These are phyloP conservation scores for Plebejus anna DNA, from an alignment of 2,888 invertebrate genomes.

Conservation along the genomic window DNA sequence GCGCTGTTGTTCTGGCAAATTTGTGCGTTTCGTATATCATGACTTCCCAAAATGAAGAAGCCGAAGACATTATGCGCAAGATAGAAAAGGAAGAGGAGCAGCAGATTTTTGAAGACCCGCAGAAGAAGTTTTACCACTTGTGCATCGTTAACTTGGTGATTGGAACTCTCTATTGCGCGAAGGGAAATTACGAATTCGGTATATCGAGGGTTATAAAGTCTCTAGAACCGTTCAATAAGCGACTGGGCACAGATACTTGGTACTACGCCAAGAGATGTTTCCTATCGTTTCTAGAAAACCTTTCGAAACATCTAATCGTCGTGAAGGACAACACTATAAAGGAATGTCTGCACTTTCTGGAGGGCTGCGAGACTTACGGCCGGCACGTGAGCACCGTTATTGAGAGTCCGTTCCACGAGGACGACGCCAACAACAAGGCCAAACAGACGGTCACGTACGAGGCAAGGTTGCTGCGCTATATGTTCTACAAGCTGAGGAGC, in stretches of 20 bases:
- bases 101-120: conserved; percentile 93
- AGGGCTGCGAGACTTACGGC: conserved; percentile 93
- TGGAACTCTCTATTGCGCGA: conserved; percentile 98
- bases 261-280: conserved; percentile 98
- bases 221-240: conserved; percentile 94
- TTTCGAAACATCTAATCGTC: conserved; percentile 93
- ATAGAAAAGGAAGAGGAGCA: conserved; percentile 99
- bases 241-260: conserved; percentile 99
- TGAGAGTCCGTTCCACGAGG: conserved; percentile 88
- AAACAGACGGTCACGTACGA: conserved; percentile 96
- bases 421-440: conserved; percentile 84
- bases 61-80: conserved; percentile 98
- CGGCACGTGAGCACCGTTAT: conserved; percentile 90
- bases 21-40: conserved; percentile 99
- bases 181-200: conserved; percentile 99
- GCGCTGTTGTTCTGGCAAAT: conserved; percentile 99
- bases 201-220: conserved; percentile 98
- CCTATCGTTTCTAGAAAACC: conserved; percentile 93
- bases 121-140: conserved; percentile 95
- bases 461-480: conserved; percentile 89
- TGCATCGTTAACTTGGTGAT: conserved; percentile 99
- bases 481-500: conserved; percentile 85
- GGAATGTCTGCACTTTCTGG: conserved; percentile 93
- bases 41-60: conserved; percentile 99
- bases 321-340: conserved; percentile 91